These are phyloP conservation scores for Stictocephala bisonia DNA, from an alignment of 2,888 invertebrate genomes.

Conservation along the genomic window DNA sequence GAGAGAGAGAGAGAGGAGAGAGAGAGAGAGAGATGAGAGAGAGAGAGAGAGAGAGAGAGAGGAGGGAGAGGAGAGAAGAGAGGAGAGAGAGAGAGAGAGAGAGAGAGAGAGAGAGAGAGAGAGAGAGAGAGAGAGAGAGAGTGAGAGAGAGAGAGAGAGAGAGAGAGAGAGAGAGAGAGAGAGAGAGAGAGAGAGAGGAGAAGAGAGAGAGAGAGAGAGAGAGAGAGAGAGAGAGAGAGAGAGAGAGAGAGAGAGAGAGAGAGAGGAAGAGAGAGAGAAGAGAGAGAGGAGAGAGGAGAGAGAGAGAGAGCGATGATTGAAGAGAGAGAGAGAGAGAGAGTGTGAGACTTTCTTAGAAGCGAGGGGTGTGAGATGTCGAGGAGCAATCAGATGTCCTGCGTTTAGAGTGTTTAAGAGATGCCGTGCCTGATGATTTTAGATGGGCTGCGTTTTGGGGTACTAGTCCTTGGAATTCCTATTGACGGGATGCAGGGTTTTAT, in stretches of 20 bases:
- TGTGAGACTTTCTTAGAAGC: too few relatives aligned
- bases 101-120: slow-evolving; percentile 28
- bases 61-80: neutral
- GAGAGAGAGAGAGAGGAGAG: neutral
- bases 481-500: too few relatives aligned
- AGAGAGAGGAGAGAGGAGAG: neutral
- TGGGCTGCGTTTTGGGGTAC: too few relatives aligned
- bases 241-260: neutral
- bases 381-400: neutral
- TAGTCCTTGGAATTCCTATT: too few relatives aligned
- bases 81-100: slow-evolving; percentile 36
- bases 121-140: slow-evolving; percentile 44
- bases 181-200: neutral
- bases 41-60: neutral
- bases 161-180: slow-evolving; percentile 28
- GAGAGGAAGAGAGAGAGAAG: slow-evolving; percentile 14
- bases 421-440: too few relatives aligned
- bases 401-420: neutral
- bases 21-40: too few relatives aligned
- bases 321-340: neutral
- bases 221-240: slow-evolving; percentile 14
- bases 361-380: neutral
- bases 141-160: slow-evolving; percentile 22
- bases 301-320: neutral
- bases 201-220: neutral